Percentiles rank a stretch among this genome's conserved stretches.
Conservation (phyloP, 2,113 vertebrate species). For the Rhinichthys klamathensis region DNA sequence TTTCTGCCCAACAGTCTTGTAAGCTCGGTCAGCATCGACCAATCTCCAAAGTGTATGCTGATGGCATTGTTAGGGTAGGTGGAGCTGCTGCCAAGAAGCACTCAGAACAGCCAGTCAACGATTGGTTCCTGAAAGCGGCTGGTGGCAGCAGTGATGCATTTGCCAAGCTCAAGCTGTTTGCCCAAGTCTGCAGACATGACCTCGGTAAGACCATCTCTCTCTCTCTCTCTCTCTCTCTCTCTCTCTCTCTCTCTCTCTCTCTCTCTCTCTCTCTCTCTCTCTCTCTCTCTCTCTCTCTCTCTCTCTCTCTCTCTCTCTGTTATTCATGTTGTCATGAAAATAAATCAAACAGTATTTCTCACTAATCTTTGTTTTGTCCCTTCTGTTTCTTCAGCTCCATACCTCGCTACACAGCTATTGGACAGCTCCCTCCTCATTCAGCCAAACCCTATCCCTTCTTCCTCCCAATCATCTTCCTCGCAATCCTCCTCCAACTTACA, state of each 20-base stretch:
- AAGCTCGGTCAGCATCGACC: slow-evolving; percentile 96
- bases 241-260: background rate
- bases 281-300: too few relatives aligned
- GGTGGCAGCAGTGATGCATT: slow-evolving; percentile 89
- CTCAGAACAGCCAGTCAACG: slow-evolving; percentile 89
- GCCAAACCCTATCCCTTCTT: slow-evolving; percentile 79
- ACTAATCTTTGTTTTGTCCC: slow-evolving; percentile 9
- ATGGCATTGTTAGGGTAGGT: slow-evolving; percentile 93
- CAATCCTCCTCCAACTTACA: slow-evolving; percentile 76
- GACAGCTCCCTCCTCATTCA: slow-evolving; percentile 91
- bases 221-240: too few relatives aligned
- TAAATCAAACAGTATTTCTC: background rate
- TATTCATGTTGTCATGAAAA: background rate
- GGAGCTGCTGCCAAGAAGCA: slow-evolving; percentile 87
- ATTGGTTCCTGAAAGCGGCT: slow-evolving; percentile 93
- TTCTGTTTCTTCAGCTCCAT: slow-evolving; percentile 84
- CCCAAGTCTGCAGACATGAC: slow-evolving; percentile 97
- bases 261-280: too few relatives aligned
- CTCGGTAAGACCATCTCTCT: slow-evolving; percentile 77
- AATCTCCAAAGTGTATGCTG: slow-evolving; percentile 90
- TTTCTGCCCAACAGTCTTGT: slow-evolving; percentile 81
- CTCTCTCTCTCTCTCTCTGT: background rate
- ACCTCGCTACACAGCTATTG: slow-evolving; percentile 92
- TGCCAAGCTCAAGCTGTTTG: slow-evolving; percentile 94
- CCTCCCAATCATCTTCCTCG: slow-evolving; percentile 79